Base-by-base conservation (phyloP, 2,888 invertebrate genomes). In the Trachelus stipa region DNA sequence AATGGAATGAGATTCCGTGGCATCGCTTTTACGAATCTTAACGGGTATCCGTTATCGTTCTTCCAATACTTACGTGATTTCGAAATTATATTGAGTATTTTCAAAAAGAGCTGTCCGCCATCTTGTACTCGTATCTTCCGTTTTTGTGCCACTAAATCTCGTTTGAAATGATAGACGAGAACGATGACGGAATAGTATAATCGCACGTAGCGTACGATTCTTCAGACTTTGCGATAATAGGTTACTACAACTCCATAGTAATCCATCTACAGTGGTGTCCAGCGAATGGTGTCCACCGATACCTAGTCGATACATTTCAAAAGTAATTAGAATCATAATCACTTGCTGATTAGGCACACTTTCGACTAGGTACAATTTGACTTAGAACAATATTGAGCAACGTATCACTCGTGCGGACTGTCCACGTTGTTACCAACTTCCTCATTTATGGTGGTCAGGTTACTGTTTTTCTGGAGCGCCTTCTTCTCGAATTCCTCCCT, bases 391-490 rank as follows among this genome's bases (percentile, higher is more conserved):
- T 56, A 23, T 83, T 80, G 78, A 76, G 79, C 80, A 81, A 79
- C 71, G 69, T 74, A 73, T 86, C 81, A 88, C 77, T 87, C 88
- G n/a, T 83, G 81, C 69, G 84, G 83, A 82, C 85, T 87, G 34
- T 88, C 89, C 34, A 82, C 78, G 31, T 81, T 77, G 75, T 85
- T 86, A 40, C 81, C 79, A 75, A 83, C 84, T 79, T 89, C 89
- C 78, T 89, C 89, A 69, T 83, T 88, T 76, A 89, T 89, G 30
- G 89, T 89, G 69, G 88, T 87, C 68, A 89, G 83, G 80, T 85
- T 85, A 75, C 85, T 82, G 68, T 83, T 86, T 34, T 82, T 84
- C 34, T 79, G 79, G 34, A 75, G 79, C n/a, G 81, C 81, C 15
- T 81, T 80, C 31, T 83, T 83, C 31, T 80, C 77, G n/a, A 76